These are phyloP conservation scores for Cistogaster globosa DNA, from an alignment of 2,888 invertebrate genomes.

Conservation along the genomic window DNA sequence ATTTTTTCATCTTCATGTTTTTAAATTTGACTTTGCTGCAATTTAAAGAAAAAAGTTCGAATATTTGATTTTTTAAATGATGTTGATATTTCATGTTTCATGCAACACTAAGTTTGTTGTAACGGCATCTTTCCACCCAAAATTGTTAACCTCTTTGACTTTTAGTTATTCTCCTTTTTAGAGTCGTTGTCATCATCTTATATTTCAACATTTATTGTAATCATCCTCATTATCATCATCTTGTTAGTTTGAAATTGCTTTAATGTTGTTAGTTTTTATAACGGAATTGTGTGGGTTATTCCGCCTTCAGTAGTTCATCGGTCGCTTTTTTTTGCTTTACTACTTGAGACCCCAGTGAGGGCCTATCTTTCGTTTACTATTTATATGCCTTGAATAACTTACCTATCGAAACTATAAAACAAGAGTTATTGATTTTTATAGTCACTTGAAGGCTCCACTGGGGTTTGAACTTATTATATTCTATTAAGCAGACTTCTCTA, in stretches of 20 bases:
- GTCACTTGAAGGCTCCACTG: too few species aligned
- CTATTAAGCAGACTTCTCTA: too few species aligned
- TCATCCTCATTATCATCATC: slow-evolving; percentile 61
- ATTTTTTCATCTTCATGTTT: slow-evolving; percentile 7
- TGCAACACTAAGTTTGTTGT: slow-evolving; percentile 62
- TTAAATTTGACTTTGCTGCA: slow-evolving; percentile 5
- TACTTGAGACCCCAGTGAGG: too few species aligned
- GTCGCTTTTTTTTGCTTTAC: too few species aligned
- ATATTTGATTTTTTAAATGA: slow-evolving; percentile 65
- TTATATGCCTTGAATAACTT: too few species aligned
- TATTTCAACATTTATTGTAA: slow-evolving; percentile 54
- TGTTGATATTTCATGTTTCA: slow-evolving; percentile 72
- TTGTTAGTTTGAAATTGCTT: slow-evolving; percentile 65
- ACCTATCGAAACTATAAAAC: too few species aligned
- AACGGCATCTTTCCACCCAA: slow-evolving; percentile 8
- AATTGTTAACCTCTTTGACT: slow-evolving; percentile 36
- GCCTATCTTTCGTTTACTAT: too few species aligned
- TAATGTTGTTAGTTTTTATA: slow-evolving; percentile 62
- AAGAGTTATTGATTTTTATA: too few species aligned
- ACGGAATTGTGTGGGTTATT: neutral
- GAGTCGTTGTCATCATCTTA: slow-evolving; percentile 31
- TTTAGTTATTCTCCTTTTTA: slow-evolving; percentile 1
- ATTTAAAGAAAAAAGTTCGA: slow-evolving; percentile 30
- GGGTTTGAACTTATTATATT: too few species aligned
- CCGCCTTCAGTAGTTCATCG: neutral